These are phyloP conservation scores for Philaethria dido DNA, from an alignment of 2,888 invertebrate genomes.

Conservation along the genomic window DNA sequence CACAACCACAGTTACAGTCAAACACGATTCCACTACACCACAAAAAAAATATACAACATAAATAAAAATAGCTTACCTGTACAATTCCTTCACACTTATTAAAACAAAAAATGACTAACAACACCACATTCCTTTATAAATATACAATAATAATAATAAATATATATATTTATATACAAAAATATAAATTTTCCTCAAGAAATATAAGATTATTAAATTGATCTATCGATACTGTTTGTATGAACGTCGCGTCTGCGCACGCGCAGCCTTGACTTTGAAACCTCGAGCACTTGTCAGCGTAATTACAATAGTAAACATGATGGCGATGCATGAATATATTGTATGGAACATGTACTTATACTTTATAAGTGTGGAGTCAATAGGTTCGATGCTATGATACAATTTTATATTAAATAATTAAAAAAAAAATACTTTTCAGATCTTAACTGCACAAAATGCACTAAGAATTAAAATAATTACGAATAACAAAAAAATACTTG, in stretches of 20 bases:
- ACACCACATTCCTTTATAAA: background rate
- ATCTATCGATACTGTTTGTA: constrained; percentile 6
- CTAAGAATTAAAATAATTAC: too few relatives aligned
- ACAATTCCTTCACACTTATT: background rate
- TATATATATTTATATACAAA: background rate
- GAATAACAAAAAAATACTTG: too few relatives aligned
- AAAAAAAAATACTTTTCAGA: too few relatives aligned
- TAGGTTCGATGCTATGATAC: too few relatives aligned
- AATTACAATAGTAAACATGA: constrained; percentile 21
- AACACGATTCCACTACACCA: too few relatives aligned
- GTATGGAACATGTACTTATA: background rate
- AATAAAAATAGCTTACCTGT: background rate
- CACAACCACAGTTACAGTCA: too few relatives aligned
- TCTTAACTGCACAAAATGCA: too few relatives aligned
- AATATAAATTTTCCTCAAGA: constrained; percentile 2
- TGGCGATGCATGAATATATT: constrained; percentile 6
- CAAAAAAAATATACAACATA: background rate
- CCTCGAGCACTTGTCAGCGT: constrained; percentile 21
- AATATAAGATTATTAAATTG: background rate
- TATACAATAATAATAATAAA: background rate
- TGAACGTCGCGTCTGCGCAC: constrained; percentile 21
- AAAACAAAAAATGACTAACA: background rate
- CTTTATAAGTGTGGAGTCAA: too few relatives aligned
- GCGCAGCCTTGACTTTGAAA: constrained; percentile 38
- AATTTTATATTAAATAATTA: too few relatives aligned